phyloP scores from a whole-genome alignment of 2,113 vertebrate species.

The Notarius quadriscutis region DNA sequence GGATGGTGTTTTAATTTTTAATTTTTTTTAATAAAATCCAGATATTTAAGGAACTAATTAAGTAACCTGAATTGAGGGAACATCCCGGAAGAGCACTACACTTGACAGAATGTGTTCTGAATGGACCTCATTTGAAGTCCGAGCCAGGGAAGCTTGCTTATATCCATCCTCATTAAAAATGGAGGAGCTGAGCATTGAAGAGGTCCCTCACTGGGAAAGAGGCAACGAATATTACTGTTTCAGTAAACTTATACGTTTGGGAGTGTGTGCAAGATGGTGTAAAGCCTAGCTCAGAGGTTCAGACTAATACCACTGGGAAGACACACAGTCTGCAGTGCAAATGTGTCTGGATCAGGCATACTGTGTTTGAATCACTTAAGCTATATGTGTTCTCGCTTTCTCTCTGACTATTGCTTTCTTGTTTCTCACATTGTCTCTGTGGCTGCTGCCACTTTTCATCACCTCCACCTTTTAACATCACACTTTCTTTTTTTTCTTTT shows the following conservation, averaged over 20 bases:
- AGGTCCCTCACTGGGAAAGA: conserved; percentile 18
- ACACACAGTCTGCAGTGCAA: conserved; percentile 40
- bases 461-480: conserved; percentile 49
- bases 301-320: conserved; percentile 36
- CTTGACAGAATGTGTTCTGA: conserved; percentile 35
- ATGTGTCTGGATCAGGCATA: conserved; percentile 31
- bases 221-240: conserved; percentile 37
- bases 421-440: conserved; percentile 29
- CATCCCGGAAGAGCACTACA: conserved; percentile 34
- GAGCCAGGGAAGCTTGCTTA: conserved; percentile 31
- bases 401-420: conserved; percentile 13
- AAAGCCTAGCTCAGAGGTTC: conserved; percentile 21
- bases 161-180: conserved; percentile 37
- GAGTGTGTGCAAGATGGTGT: conserved; percentile 17
- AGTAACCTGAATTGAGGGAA: conserved; percentile 40
- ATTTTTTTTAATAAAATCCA: background rate
- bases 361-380: conserved; percentile 40
- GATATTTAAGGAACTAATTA: conserved; percentile 52
- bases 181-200: conserved; percentile 25
- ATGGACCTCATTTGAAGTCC: conserved; percentile 36
- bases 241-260: conserved; percentile 15
- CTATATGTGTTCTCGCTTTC: conserved; percentile 19
- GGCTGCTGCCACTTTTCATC: conserved; percentile 40
- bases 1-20: conserved; percentile 8
- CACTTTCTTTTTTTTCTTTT: background rate